Conservation (phyloP, 2,113 vertebrate genomes). For the Malaclemys terrapin region DNA sequence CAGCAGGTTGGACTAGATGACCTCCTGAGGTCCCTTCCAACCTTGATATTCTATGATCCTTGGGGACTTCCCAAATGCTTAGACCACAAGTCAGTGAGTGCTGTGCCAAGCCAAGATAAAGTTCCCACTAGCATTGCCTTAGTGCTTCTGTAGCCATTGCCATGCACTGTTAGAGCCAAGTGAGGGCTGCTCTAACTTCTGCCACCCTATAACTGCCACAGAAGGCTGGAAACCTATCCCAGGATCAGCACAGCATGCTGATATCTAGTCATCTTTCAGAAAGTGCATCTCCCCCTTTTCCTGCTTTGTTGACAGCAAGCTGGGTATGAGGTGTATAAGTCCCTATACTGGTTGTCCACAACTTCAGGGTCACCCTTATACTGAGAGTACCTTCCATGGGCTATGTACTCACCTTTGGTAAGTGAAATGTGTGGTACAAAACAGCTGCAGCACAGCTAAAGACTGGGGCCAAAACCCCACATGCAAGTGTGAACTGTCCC, state of each 20-base stretch:
- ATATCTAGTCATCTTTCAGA: not conserved
- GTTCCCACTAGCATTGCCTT: not conserved
- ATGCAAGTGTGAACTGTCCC: not conserved
- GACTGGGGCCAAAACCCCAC: not conserved
- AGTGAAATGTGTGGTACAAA: accelerated
- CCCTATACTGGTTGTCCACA: not conserved
- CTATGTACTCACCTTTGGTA: accelerated
- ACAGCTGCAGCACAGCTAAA: not conserved
- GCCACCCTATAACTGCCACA: not conserved
- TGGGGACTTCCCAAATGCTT: not conserved
- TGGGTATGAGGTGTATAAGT: not conserved
- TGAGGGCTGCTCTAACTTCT: not conserved
- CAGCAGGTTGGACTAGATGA: no score
- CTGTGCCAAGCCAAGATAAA: not conserved
- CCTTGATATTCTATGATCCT: not conserved
- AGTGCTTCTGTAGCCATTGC: not conserved
- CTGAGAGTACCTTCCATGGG: not conserved
- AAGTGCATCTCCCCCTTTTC: not conserved
- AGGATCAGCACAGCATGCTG: not conserved
- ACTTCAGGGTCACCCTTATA: not conserved
- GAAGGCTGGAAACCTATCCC: not conserved
- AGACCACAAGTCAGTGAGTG: not conserved
- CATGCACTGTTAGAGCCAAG: not conserved
- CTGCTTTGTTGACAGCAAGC: not conserved
- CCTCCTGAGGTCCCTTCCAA: no score